Percentiles rank a stretch among this genome's conserved stretches.
phyloP scores from a whole-genome alignment of 2,113 vertebrate species.

The Meles meles region DNA sequence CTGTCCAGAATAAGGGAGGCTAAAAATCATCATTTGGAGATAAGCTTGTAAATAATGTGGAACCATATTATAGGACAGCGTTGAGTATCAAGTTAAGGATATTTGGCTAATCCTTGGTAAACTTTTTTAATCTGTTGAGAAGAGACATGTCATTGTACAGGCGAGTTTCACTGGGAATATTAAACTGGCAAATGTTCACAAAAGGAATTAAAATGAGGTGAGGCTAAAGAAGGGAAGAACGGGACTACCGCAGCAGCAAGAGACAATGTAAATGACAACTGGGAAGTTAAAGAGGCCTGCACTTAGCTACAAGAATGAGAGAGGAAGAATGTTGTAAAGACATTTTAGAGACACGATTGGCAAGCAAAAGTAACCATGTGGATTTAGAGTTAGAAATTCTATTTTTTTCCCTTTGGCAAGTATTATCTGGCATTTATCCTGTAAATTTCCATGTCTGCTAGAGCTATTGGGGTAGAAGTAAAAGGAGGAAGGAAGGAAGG shows the following conservation, averaged over 20 bases:
- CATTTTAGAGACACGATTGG: slow-evolving; percentile 13
- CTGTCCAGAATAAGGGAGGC: not conserved
- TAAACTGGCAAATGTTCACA: not conserved
- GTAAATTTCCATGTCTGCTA: slow-evolving; percentile 45
- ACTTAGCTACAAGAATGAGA: not conserved
- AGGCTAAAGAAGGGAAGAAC: not conserved
- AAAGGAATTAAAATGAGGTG: slow-evolving; percentile 1
- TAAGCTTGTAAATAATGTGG: not conserved
- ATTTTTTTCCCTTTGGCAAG: not conserved
- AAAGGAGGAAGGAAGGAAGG: not conserved
- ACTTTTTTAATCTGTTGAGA: not conserved
- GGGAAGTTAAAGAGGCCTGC: not conserved
- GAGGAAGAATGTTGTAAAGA: slow-evolving; percentile 34
- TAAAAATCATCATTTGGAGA: not conserved
- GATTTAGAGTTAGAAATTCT: slow-evolving; percentile 48
- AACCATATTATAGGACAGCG: not conserved
- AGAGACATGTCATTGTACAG: not conserved
- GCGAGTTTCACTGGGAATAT: not conserved
- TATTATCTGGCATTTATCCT: slow-evolving; percentile 29
- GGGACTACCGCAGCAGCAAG: not conserved
- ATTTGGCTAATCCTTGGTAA: not conserved
- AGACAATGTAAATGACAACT: not conserved
- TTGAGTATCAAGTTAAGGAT: not conserved
- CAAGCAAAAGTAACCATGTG: slow-evolving; percentile 32
- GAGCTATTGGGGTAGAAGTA: not conserved